Evolutionary conservation across 2,888 invertebrate genomes (phyloP).

Genomic region (Drosophila vallismaia): DNA sequence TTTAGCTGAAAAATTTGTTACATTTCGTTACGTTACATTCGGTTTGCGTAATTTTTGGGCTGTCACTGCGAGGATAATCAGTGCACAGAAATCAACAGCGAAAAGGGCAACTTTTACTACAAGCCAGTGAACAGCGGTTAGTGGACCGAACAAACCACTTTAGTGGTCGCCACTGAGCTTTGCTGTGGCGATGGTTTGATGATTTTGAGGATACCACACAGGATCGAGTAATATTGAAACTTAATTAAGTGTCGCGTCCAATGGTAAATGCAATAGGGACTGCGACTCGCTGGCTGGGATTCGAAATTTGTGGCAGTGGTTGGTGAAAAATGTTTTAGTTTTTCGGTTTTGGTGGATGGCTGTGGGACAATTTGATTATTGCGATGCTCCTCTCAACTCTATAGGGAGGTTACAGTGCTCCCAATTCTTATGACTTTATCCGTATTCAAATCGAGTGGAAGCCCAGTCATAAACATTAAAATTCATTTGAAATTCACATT

Average conservation of each 20-base stretch:
- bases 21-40: conserved; percentile 45
- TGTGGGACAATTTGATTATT: not conserved
- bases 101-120: conserved; percentile 36
- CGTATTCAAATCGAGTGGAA: not conserved
- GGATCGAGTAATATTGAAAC: conserved; percentile 55
- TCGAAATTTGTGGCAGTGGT: conserved; percentile 45
- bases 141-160: conserved; percentile 50
- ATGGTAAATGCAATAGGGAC: conserved; percentile 8
- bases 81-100: conserved; percentile 55
- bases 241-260: conserved; percentile 64
- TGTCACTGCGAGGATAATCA: conserved; percentile 49
- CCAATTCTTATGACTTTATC: conserved; percentile 23
- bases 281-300: not conserved
- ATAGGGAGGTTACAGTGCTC: not conserved
- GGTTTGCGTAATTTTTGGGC: conserved; percentile 17
- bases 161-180: conserved; percentile 61
- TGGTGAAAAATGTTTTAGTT: conserved; percentile 47
- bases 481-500: conserved; percentile 5
- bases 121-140: not conserved
- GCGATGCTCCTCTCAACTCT: not conserved
- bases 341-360: conserved; percentile 42
- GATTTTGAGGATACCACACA: conserved; percentile 30
- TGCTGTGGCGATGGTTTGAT: conserved; percentile 56
- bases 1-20: conserved; percentile 50
- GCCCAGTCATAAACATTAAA: not conserved